Evolutionary conservation across 2,888 invertebrate species (phyloP).

Genomic region (Bombylius major): DNA sequence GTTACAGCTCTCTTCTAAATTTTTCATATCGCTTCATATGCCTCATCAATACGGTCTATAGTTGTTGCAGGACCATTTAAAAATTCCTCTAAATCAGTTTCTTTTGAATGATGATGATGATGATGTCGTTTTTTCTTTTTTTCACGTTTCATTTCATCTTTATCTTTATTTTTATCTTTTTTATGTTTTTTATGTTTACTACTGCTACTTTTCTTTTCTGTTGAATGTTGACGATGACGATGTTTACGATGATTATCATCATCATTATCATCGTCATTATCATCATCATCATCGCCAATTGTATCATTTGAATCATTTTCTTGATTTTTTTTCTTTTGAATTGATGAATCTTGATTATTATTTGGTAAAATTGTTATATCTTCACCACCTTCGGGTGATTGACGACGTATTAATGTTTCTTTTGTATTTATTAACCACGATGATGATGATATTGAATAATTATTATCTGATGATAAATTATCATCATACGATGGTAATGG

Average conservation of each 20-base stretch:
- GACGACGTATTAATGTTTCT: constrained; percentile 54
- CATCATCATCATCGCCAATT: not conserved
- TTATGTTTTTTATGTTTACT: constrained; percentile 24
- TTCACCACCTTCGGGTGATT: constrained; percentile 62
- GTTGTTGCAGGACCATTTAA: constrained; percentile 42
- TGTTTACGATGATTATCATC: not conserved
- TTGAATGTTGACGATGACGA: not conserved
- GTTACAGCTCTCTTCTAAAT: not conserved
- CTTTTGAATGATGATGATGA: constrained; percentile 23
- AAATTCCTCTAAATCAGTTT: constrained; percentile 50
- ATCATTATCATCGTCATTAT: not conserved
- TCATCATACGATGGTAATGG: constrained; percentile 20
- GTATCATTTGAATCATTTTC: constrained; percentile 17
- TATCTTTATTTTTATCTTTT: constrained; percentile 39
- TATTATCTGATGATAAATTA: constrained; percentile 30
- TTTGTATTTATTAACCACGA: too few relatives aligned
- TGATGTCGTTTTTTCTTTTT: constrained; percentile 27
- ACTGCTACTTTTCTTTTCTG: constrained; percentile 10
- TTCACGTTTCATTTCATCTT: constrained; percentile 11
- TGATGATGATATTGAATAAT: constrained; percentile 44
- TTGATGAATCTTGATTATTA: constrained; percentile 10
- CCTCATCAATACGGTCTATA: constrained; percentile 40
- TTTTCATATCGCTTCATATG: constrained; percentile 47
- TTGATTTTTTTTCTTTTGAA: constrained; percentile 8
- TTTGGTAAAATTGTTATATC: constrained; percentile 30